A percentile compares a stretch with the other conserved stretches of the same genome.
Conservation (phyloP, 2,888 invertebrate species). For the Lepidochrysops patricia region DNA sequence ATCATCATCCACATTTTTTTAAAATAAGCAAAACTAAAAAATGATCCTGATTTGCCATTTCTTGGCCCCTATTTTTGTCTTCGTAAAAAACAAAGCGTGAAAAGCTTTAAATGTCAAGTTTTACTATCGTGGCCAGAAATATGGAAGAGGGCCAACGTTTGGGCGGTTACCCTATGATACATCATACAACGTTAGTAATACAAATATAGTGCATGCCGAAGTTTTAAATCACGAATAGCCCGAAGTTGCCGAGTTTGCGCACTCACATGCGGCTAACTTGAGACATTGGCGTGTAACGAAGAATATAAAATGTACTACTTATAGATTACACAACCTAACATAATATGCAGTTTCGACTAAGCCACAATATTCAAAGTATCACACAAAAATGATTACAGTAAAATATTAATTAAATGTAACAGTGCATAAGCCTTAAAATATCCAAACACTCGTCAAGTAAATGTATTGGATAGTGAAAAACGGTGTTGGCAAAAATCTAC, state of each 20-base stretch:
- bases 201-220: neutral
- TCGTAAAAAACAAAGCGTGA: too few species aligned
- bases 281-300: slow-evolving; percentile 1
- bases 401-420: slow-evolving; percentile 1
- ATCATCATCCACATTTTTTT: too few species aligned
- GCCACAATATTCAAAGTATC: slow-evolving; percentile 2
- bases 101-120: too few species aligned
- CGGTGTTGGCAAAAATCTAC: neutral
- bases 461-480: neutral
- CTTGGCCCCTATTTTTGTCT: too few species aligned
- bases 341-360: neutral
- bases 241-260: neutral
- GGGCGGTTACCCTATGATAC: too few species aligned
- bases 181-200: neutral
- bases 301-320: slow-evolving; percentile 14
- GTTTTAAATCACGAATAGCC: neutral
- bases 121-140: too few species aligned
- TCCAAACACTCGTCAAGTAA: neutral
- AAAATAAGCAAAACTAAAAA: too few species aligned
- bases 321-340: slow-evolving; percentile 5
- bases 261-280: neutral
- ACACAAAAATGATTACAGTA: slow-evolving; percentile 1
- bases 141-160: too few species aligned
- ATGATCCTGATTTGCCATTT: too few species aligned
- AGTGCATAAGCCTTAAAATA: neutral